phyloP scores from a whole-genome alignment of 2,888 invertebrate species.

The Tiliacea citrago region DNA sequence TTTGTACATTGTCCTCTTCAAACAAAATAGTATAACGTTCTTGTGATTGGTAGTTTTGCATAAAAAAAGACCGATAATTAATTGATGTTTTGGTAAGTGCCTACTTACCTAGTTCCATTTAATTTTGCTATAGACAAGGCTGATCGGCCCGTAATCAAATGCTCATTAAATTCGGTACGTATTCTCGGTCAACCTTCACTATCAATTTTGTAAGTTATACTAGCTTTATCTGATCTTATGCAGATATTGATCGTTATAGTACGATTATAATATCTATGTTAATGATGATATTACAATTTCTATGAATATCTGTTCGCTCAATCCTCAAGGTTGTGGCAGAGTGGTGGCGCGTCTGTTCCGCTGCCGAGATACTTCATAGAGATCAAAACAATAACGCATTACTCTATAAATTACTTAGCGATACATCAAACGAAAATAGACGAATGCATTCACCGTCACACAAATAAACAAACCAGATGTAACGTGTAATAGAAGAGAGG shows the following conservation, averaged over 20 bases:
- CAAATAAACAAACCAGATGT: slow-evolving; percentile 63
- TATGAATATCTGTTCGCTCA: slow-evolving; percentile 28
- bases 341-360: slow-evolving; percentile 33
- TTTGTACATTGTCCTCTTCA: slow-evolving; percentile 51
- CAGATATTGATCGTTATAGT: slow-evolving; percentile 39
- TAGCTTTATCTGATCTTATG: slow-evolving; percentile 48
- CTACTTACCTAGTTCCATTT: no score
- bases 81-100: background rate
- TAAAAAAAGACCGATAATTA: background rate
- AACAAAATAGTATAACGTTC: slow-evolving; percentile 11
- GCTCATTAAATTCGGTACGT: slow-evolving; percentile 24
- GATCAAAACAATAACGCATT: slow-evolving; percentile 67
- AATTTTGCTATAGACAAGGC: slow-evolving; percentile 37
- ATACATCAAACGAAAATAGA: slow-evolving; percentile 65
- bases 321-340: slow-evolving; percentile 37
- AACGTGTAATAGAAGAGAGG: slow-evolving; percentile 32
- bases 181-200: slow-evolving; percentile 33
- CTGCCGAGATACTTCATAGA: slow-evolving; percentile 19
- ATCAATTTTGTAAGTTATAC: slow-evolving; percentile 36
- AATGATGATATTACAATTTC: slow-evolving; percentile 28
- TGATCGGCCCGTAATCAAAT: slow-evolving; percentile 12
- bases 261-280: slow-evolving; percentile 24
- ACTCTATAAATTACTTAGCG: slow-evolving; percentile 56
- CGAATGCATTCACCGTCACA: slow-evolving; percentile 59
- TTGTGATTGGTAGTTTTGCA: background rate